These are phyloP conservation scores for Avahi laniger DNA, from an alignment of 2,797 vertebrate genomes.

Conservation along the genomic window DNA sequence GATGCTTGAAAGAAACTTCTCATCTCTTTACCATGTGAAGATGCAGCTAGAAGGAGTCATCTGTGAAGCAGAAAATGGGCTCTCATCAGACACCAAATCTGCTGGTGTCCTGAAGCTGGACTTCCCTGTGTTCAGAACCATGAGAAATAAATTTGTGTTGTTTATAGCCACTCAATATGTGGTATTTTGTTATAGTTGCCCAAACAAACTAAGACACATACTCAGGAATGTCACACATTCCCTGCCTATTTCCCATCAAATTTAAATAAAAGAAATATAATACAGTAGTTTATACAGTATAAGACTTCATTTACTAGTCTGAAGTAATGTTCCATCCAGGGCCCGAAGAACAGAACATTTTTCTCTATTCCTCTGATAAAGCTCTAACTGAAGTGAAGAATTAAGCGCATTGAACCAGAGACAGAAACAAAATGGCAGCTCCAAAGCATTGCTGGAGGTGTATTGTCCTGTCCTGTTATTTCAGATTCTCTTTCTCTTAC, in stretches of 20 bases:
- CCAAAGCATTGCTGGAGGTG: accelerated
- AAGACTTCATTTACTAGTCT: neutral
- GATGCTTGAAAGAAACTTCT: neutral
- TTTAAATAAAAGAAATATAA: neutral
- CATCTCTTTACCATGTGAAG: neutral
- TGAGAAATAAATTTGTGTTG: neutral
- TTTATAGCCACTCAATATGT: neutral
- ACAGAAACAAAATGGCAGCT: neutral
- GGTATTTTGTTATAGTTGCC: neutral
- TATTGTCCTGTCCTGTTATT: neutral
- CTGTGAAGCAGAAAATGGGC: neutral
- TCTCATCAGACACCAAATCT: neutral
- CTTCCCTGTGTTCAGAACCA: neutral
- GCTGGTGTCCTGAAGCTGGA: neutral
- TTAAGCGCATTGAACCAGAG: neutral
- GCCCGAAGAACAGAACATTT: neutral
- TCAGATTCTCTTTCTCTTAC: no score
- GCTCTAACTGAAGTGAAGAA: neutral
- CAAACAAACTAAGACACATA: neutral
- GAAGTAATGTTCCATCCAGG: neutral
- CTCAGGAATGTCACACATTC: neutral
- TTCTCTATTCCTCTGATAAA: neutral
- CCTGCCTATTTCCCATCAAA: neutral
- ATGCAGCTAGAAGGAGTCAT: neutral
- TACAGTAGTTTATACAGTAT: neutral